Percentiles rank a stretch among this genome's conserved stretches.
Conservation (phyloP, 2,113 vertebrate genomes). For the Nycticorax nycticorax region DNA sequence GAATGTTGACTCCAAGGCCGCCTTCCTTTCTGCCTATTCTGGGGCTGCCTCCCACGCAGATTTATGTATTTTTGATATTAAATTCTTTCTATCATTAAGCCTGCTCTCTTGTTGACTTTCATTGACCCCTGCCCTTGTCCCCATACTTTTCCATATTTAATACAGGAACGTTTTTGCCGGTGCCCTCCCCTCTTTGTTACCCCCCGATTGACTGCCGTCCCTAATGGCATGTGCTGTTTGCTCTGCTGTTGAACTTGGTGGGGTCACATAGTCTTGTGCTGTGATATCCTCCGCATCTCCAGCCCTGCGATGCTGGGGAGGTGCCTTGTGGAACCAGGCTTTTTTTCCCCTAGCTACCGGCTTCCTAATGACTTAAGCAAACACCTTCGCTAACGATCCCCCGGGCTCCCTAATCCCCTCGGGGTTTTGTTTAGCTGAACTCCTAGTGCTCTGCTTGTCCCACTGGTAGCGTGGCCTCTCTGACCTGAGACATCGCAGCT, state of each 20-base stretch:
- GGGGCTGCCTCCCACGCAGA: slow-evolving; percentile 86
- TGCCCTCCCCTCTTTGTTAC: slow-evolving; percentile 68
- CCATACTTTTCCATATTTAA: slow-evolving; percentile 95
- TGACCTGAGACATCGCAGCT: slow-evolving; percentile 89
- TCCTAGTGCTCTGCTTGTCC: slow-evolving; percentile 79
- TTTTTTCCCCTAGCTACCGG: slow-evolving; percentile 86
- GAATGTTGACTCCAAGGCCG: slow-evolving; percentile 87
- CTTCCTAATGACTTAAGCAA: slow-evolving; percentile 98
- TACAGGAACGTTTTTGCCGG: slow-evolving; percentile 73
- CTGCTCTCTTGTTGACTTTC: slow-evolving; percentile 98
- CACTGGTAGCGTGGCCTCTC: slow-evolving; percentile 87
- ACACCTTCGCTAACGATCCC: slow-evolving; percentile 88
- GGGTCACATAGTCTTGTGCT: slow-evolving; percentile 80
- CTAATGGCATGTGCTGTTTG: slow-evolving; percentile 91
- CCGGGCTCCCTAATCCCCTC: slow-evolving; percentile 78
- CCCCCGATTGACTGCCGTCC: slow-evolving; percentile 69
- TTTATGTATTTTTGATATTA: slow-evolving; percentile 99
- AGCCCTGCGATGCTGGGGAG: slow-evolving; percentile 76
- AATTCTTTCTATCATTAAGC: slow-evolving; percentile 92
- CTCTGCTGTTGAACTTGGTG: slow-evolving; percentile 99
- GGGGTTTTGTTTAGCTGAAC: slow-evolving; percentile 87
- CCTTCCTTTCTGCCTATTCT: slow-evolving; percentile 87
- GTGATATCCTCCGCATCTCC: slow-evolving; percentile 84
- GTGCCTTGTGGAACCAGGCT: slow-evolving; percentile 80
- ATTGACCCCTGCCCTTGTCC: slow-evolving; percentile 87